Conservation (phyloP, 2,888 invertebrate genomes). For the Torymus aiolomorphi region DNA sequence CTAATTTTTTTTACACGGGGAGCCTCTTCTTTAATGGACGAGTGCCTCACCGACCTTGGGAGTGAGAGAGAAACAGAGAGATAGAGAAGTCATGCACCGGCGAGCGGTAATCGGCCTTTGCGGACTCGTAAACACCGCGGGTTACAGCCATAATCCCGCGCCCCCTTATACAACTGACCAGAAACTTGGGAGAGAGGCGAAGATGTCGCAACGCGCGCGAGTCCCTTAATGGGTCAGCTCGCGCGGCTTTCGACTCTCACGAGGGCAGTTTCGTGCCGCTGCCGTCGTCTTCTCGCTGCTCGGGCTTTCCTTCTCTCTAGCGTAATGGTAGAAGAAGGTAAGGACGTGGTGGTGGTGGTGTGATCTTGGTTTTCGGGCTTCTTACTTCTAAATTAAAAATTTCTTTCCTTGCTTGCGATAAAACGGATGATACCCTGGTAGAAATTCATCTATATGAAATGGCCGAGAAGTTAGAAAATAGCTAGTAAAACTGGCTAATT, state of each 20-base stretch:
- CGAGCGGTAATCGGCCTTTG: constrained; percentile 70
- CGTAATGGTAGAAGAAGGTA: background rate
- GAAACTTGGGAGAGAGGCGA: constrained; percentile 61
- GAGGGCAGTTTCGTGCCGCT: constrained; percentile 60
- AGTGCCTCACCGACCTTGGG: constrained; percentile 28
- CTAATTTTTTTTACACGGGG: too few species aligned
- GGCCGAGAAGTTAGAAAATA: too few species aligned
- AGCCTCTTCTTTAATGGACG: constrained; percentile 18
- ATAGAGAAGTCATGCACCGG: constrained; percentile 35
- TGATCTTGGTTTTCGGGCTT: constrained; percentile 6
- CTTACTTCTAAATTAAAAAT: background rate
- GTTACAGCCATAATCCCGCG: constrained; percentile 65
- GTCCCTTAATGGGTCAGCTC: constrained; percentile 69
- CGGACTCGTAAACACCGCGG: constrained; percentile 70
- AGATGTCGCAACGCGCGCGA: constrained; percentile 57
- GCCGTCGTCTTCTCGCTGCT: constrained; percentile 3
- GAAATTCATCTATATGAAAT: too few species aligned
- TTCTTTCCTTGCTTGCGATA: background rate
- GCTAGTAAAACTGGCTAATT: too few species aligned
- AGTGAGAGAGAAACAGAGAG: background rate
- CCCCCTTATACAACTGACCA: constrained; percentile 64
- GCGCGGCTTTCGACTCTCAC: constrained; percentile 64
- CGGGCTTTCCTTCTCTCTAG: background rate
- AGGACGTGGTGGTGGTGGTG: background rate
- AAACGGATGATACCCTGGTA: background rate